phyloP scores from a whole-genome alignment of 2,113 vertebrate species.

The Rynchops niger region DNA sequence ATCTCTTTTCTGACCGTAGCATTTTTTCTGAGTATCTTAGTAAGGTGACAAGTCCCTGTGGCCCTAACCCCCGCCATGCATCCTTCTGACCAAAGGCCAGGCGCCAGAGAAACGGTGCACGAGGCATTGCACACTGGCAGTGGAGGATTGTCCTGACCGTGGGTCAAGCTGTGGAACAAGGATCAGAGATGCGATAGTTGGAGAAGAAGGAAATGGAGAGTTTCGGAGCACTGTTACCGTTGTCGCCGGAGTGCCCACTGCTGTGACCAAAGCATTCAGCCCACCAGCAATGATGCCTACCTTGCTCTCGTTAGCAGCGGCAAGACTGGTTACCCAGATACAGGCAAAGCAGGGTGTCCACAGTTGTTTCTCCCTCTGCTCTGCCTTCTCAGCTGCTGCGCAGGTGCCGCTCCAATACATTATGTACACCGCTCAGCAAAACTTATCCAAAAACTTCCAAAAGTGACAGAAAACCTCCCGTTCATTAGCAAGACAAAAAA shows the following conservation, averaged over 20 bases:
- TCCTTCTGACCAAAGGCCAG: neutral
- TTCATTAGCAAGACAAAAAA: neutral
- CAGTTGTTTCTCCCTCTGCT: neutral
- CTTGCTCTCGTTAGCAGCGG: neutral
- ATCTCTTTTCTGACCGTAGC: neutral
- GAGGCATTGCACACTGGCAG: too few species aligned
- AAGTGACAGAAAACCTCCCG: neutral
- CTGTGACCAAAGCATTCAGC: neutral
- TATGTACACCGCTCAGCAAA: accelerated
- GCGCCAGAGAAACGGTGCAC: neutral
- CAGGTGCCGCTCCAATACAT: accelerated
- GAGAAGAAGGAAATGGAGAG: neutral
- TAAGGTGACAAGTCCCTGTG: neutral
- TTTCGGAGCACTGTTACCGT: neutral
- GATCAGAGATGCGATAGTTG: neutral
- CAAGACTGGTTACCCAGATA: neutral
- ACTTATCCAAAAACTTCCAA: neutral
- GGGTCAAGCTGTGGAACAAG: accelerated
- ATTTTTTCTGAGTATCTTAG: neutral
- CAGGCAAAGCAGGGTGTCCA: neutral
- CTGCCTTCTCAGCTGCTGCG: neutral
- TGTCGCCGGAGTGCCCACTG: accelerated
- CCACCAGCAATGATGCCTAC: neutral
- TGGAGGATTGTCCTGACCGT: neutral
- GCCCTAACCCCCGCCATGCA: too few species aligned